Base-by-base conservation (phyloP, 1,140 invertebrate species). In the Ylistrum balloti region DNA sequence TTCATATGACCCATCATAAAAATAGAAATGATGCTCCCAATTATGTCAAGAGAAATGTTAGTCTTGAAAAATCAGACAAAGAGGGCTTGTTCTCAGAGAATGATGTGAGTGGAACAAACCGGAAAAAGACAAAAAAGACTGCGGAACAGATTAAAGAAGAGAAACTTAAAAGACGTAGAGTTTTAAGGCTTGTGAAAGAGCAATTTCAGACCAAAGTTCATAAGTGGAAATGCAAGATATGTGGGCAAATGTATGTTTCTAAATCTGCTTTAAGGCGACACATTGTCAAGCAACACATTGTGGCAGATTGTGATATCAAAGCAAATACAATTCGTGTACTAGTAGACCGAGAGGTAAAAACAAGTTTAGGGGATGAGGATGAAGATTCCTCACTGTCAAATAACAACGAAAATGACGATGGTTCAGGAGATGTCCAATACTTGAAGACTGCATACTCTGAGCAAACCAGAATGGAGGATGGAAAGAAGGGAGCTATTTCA, bases 281-380 rank as follows among this genome's bases (percentile, higher is more conserved):
- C 45, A 56, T 56, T 56, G 45, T 56, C 45, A 56, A 56, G 45
- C 45, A 56, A 22, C 45, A 56, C 22, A 56, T 56, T 56, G 45
- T 56, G 13, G 22, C 13, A 11, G 45, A 56, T 17, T 20, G 45
- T 56, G 45, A 56, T 17, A 56, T 56, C 45, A 56, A 56, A 56
- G 45, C 45, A 56, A 56, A 56, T 17, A 56, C 20, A 56, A 56
- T 56, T 56, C 45, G 22, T 20, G 17, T 56, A 2, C 45, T 56
- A 20, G 45, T 56, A 22, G 45, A 56, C 17, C 22, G 45, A 11
- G 22, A 56, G 13, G 20, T 20, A 20, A 20, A 56, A 22, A 56
- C 22, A 3, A 22, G 45, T 2, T 3, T 3, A 56, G 45, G 22
- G 45, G 45, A 56, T 56, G 45, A 56, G 3, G 20, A 56, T 56